A percentile compares a stretch with the other conserved stretches of the same genome.
Conservation (phyloP, 2,797 vertebrate species). For the Fringilla coelebs region DNA sequence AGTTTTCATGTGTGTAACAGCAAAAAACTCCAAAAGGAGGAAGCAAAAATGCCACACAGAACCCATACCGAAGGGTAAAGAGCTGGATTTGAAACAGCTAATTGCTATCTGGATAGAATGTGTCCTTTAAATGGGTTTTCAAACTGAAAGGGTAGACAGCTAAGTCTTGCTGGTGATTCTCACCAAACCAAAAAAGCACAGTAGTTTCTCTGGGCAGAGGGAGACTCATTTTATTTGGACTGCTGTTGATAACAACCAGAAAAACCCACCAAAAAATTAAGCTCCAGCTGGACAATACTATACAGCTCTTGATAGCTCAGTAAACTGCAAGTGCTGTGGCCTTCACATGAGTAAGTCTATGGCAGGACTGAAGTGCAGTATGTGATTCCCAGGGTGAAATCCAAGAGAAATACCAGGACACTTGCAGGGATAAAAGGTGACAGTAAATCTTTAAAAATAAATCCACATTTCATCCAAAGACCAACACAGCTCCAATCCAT, state of each 20-base stretch:
- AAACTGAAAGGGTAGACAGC: neutral
- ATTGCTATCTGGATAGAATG: neutral
- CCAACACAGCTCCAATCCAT: neutral
- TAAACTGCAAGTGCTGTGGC: neutral
- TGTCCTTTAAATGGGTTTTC: accelerated
- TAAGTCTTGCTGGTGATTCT: neutral
- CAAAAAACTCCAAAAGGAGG: neutral
- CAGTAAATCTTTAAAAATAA: neutral
- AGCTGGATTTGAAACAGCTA: neutral
- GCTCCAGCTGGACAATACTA: neutral
- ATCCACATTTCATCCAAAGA: neutral
- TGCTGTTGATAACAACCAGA: neutral
- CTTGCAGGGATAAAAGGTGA: neutral
- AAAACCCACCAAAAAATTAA: neutral
- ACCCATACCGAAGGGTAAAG: neutral
- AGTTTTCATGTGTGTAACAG: neutral
- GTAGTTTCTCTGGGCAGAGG: neutral
- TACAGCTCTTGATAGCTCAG: neutral
- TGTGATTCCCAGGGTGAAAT: neutral
- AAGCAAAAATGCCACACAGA: neutral
- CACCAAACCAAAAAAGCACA: neutral
- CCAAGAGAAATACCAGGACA: neutral
- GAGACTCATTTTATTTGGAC: neutral
- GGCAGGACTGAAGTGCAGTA: accelerated
- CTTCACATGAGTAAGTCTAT: neutral